Evolutionary conservation across 2,113 vertebrate genomes (phyloP).

Genomic region (Sebastes schlegelii): DNA sequence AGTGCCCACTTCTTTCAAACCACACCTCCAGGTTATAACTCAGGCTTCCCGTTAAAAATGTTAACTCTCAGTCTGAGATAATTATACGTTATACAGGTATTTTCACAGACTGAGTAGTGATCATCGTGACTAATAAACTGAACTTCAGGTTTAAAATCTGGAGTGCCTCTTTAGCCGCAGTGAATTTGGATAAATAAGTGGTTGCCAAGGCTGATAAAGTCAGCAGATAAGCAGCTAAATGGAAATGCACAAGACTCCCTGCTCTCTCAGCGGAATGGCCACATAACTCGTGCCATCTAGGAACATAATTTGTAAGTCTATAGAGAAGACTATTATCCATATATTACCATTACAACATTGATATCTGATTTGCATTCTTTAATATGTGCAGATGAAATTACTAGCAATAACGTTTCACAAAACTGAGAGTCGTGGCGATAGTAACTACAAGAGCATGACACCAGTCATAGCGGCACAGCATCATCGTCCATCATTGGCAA

Average conservation of each 20-base stretch:
- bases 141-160: conserved; percentile 16
- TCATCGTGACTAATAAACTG: neutral
- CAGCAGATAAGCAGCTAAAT: conserved; percentile 14
- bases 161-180: conserved; percentile 15
- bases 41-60: neutral
- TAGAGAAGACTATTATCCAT: neutral
- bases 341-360: neutral
- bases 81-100: neutral
- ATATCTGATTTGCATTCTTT: neutral
- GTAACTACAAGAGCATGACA: neutral
- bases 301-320: neutral
- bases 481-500: neutral
- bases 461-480: neutral
- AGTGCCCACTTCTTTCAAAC: neutral
- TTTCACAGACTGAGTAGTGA: neutral
- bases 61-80: neutral
- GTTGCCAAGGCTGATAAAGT: conserved; percentile 9
- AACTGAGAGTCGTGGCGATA: neutral
- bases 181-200: conserved; percentile 23
- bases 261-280: conserved; percentile 1
- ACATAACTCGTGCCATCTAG: conserved; percentile 7
- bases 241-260: conserved; percentile 1
- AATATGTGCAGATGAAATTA: neutral
- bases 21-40: neutral
- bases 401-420: neutral